Evolutionary conservation across 2,797 vertebrate species (phyloP).

Genomic region (Chanos chanos): DNA sequence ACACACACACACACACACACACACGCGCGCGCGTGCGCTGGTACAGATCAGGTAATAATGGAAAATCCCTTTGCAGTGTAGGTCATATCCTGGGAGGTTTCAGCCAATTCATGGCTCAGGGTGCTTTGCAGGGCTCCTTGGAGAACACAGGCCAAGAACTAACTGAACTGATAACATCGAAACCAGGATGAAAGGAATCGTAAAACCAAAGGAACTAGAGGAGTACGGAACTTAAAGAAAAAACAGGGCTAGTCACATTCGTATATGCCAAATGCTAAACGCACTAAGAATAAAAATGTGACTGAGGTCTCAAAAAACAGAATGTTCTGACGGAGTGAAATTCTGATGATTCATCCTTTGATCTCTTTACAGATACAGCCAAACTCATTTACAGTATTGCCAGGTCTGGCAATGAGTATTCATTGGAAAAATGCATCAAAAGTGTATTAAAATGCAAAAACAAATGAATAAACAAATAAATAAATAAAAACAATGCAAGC

Average conservation of each 20-base stretch:
- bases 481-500: constrained; percentile 8
- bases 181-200: constrained; percentile 34
- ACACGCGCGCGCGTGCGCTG: not conserved
- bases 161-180: constrained; percentile 54
- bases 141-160: constrained; percentile 33
- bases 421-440: not conserved
- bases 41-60: constrained; percentile 5
- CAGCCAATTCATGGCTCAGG: constrained; percentile 37
- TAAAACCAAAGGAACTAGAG: constrained; percentile 16
- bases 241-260: not conserved
- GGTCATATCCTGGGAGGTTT: constrained; percentile 33
- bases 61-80: constrained; percentile 12
- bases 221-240: constrained; percentile 17
- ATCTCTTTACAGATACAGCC: no score
- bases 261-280: constrained; percentile 9
- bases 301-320: not conserved
- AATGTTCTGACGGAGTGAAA: not conserved
- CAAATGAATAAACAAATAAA: no score
- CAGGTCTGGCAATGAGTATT: no score
- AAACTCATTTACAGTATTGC: no score
- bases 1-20: not conserved
- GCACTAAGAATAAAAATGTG: constrained; percentile 3
- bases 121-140: constrained; percentile 32
- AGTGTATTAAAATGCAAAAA: no score
- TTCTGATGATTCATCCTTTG: not conserved